Conservation (phyloP, 2,888 invertebrate genomes). For the Ochlodes sylvanus region DNA sequence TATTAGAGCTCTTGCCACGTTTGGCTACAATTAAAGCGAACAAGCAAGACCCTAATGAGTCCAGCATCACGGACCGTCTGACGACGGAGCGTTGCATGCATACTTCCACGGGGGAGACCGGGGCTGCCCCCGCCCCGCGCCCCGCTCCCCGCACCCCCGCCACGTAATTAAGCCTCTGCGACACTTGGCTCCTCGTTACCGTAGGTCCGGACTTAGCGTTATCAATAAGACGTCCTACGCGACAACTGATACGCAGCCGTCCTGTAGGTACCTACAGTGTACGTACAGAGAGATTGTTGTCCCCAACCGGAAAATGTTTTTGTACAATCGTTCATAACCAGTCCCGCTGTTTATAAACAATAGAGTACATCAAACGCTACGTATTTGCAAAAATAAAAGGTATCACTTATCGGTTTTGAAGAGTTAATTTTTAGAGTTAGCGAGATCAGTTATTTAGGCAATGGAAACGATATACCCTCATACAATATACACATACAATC, state of each 20-base stretch:
- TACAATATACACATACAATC: no score
- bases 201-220: slow-evolving; percentile 59
- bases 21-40: slow-evolving; percentile 21
- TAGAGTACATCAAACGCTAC: no score
- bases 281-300: no score
- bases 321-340: no score
- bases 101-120: slow-evolving; percentile 14
- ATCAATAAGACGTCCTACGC: slow-evolving; percentile 33
- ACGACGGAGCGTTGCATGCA: slow-evolving; percentile 22
- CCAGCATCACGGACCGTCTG: slow-evolving; percentile 18
- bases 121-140: slow-evolving; percentile 17
- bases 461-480: no score
- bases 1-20: slow-evolving; percentile 5
- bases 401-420: no score
- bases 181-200: slow-evolving; percentile 66
- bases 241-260: slow-evolving; percentile 17
- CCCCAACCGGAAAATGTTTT: no score
- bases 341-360: no score
- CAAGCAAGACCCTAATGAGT: slow-evolving; percentile 27
- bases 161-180: slow-evolving; percentile 64
- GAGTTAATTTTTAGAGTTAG: no score
- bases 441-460: no score
- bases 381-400: no score
- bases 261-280: no score
- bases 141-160: slow-evolving; percentile 29